Evolutionary conservation across 2,113 vertebrate genomes (phyloP).

Genomic region (Eurystomus gularis): DNA sequence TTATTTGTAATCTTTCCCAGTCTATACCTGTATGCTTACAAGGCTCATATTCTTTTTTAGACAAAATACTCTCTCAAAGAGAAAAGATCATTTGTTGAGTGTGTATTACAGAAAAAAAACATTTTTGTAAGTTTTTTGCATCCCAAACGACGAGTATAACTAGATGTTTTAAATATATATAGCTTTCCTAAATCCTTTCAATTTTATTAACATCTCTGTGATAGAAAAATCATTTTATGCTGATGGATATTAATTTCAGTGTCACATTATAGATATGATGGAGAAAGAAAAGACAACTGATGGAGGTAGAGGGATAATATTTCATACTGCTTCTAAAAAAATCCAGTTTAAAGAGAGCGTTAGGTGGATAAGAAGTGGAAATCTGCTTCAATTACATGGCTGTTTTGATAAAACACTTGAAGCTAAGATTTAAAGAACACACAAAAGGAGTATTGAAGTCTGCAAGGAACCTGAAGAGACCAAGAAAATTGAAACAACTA

Average conservation of each 20-base stretch:
- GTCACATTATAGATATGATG: background rate
- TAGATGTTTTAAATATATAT: background rate
- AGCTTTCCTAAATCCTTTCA: background rate
- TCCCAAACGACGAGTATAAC: background rate
- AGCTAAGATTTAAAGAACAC: background rate
- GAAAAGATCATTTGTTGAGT: background rate
- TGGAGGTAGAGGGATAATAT: background rate
- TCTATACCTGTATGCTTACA: background rate
- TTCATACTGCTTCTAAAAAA: background rate
- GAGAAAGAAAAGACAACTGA: background rate
- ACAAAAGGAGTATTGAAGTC: background rate
- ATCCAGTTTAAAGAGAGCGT: background rate
- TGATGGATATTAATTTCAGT: background rate
- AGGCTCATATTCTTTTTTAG: background rate
- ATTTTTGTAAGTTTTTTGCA: background rate
- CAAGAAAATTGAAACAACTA: background rate
- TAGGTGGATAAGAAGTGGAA: background rate
- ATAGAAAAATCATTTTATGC: background rate
- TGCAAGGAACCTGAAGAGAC: background rate
- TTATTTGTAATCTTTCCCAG: background rate
- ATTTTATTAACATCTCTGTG: background rate
- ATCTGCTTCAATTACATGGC: background rate
- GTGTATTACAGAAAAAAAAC: background rate
- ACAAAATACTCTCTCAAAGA: background rate
- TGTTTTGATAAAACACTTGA: constrained; percentile 13